Conservation (phyloP, 2,797 vertebrate genomes). For the Sebastes steindachneri region DNA sequence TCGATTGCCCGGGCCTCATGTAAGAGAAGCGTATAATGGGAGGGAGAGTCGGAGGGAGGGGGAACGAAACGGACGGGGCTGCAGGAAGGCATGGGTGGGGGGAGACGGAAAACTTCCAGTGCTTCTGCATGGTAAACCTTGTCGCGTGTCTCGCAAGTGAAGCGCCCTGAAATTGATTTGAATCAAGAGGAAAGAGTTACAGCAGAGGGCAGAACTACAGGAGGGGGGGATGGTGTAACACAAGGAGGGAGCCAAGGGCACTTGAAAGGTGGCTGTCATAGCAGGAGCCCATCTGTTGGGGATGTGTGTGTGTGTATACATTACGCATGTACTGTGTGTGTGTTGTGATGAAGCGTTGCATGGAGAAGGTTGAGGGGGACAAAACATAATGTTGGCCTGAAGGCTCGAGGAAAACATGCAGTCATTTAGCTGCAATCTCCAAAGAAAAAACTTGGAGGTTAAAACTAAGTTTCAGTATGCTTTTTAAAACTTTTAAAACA, state of each 20-base stretch:
- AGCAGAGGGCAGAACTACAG: conserved; percentile 45
- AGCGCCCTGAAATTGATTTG: conserved; percentile 60
- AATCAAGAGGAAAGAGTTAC: conserved; percentile 43
- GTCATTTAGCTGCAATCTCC: background rate
- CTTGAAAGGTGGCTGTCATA: conserved; percentile 49
- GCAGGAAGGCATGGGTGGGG: background rate
- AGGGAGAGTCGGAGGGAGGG: conserved; percentile 14
- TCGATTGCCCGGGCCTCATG: conserved; percentile 52
- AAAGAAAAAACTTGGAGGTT: conserved; percentile 22
- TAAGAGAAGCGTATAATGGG: conserved; percentile 47
- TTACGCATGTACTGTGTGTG: background rate
- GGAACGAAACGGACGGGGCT: conserved; percentile 16
- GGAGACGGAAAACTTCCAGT: conserved; percentile 35
- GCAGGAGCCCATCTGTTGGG: conserved; percentile 51
- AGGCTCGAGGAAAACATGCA: conserved; percentile 28
- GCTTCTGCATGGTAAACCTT: conserved; percentile 26
- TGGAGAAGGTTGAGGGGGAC: conserved; percentile 29
- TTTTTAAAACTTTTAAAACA: background rate
- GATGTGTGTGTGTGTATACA: background rate
- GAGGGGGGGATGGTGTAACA: background rate
- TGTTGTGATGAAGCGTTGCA: background rate
- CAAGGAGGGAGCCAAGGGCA: conserved; percentile 59
- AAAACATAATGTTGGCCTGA: conserved; percentile 17
- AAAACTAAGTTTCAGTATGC: conserved; percentile 4
- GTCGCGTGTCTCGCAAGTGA: conserved; percentile 31